Evolutionary conservation across 2,888 invertebrate genomes (phyloP).

Genomic region (Coelogynopora nodosa): DNA sequence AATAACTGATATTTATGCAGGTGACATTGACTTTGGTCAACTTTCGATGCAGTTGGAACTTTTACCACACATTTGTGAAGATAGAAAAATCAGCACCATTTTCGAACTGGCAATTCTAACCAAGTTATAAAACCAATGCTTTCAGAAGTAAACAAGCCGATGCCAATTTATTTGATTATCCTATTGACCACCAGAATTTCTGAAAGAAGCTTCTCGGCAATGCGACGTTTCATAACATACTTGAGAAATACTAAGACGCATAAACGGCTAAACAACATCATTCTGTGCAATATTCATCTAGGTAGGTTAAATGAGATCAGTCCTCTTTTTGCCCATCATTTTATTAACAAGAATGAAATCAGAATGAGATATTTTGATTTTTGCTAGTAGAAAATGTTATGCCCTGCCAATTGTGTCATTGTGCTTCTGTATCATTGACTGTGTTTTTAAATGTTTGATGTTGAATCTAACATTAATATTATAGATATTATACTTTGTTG

Average conservation of each 20-base stretch:
- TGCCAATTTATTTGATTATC: background rate
- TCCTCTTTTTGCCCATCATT: background rate
- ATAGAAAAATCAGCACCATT: background rate
- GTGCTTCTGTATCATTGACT: too few species aligned
- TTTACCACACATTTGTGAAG: background rate
- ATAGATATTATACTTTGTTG: too few species aligned
- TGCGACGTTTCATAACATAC: background rate
- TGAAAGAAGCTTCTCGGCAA: background rate
- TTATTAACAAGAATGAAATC: background rate
- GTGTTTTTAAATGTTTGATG: too few species aligned
- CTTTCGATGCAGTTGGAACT: background rate
- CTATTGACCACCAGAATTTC: background rate
- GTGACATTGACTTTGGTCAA: background rate
- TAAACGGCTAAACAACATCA: background rate
- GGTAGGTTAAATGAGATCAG: background rate
- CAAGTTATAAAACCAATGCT: background rate
- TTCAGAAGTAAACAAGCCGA: background rate
- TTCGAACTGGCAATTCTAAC: background rate
- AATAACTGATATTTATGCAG: background rate
- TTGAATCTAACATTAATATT: too few species aligned
- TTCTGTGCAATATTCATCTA: background rate
- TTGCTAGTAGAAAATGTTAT: background rate
- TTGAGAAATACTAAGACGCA: background rate
- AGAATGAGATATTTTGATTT: background rate
- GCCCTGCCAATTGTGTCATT: too few species aligned